Conservation (phyloP, 2,888 invertebrate genomes). For the Timema podura region DNA sequence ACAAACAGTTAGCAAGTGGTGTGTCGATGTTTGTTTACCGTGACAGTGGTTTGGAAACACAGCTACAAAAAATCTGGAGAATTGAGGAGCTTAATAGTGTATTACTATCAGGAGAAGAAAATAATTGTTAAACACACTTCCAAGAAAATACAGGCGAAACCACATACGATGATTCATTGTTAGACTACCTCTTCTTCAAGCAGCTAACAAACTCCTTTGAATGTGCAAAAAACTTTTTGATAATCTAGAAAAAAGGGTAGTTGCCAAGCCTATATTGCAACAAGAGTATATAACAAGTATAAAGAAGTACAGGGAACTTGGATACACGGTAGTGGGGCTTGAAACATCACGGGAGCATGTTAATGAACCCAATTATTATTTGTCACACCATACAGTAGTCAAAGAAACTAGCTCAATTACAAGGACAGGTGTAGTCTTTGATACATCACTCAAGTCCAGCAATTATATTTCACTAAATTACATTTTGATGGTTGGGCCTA, state of each 20-base stretch:
- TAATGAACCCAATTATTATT: background rate
- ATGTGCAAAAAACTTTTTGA: background rate
- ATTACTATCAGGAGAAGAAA: too few species aligned
- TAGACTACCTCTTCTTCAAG: too few species aligned
- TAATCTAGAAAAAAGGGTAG: background rate
- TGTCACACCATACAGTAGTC: background rate
- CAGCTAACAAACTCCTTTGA: too few species aligned
- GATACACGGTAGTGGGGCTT: background rate
- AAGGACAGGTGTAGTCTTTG: background rate
- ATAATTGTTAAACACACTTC: too few species aligned
- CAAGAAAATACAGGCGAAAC: too few species aligned
- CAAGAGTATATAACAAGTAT: background rate
- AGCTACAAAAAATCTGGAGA: too few species aligned
- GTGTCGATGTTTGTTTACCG: too few species aligned
- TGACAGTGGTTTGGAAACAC: too few species aligned
- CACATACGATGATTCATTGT: too few species aligned
- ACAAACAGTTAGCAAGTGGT: too few species aligned
- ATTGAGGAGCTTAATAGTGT: too few species aligned
- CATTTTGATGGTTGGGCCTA: background rate
- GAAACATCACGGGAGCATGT: background rate
- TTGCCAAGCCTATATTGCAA: background rate
- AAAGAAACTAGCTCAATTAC: background rate
- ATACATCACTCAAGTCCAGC: background rate
- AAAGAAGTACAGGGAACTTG: background rate
- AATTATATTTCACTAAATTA: background rate